Evolutionary conservation across 2,888 invertebrate genomes (phyloP).

Genomic region (Lathronympha strigana): DNA sequence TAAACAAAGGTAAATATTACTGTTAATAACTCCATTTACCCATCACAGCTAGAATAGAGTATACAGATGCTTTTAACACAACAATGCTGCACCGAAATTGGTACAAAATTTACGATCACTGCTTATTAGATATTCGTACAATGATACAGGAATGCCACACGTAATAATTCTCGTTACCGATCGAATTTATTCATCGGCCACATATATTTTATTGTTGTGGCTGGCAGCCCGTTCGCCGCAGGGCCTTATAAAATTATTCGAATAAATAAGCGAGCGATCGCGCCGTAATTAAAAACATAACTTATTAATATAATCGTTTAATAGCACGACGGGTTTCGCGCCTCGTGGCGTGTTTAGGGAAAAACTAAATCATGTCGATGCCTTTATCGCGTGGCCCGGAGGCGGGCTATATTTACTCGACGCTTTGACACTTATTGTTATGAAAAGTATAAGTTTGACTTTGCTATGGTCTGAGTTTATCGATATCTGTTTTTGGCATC

Average conservation of each 20-base stretch:
- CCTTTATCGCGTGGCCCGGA: conserved; percentile 20
- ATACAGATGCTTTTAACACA: too few species aligned
- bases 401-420: conserved; percentile 26
- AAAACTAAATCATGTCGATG: conserved; percentile 34
- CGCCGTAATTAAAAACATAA: conserved; percentile 82
- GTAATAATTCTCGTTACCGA: conserved; percentile 78
- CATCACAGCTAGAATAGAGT: too few species aligned
- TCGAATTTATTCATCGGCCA: conserved; percentile 79
- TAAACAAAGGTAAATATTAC: too few species aligned
- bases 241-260: conserved; percentile 82
- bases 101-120: too few species aligned
- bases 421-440: conserved; percentile 27
- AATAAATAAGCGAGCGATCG: conserved; percentile 79
- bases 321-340: conserved; percentile 79
- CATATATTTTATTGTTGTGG: conserved; percentile 77
- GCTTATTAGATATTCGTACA: conserved; percentile 59
- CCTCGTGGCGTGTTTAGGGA: conserved; percentile 54
- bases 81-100: too few species aligned
- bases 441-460: conserved; percentile 16
- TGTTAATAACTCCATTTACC: too few species aligned
- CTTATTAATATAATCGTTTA: conserved; percentile 83
- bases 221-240: conserved; percentile 67
- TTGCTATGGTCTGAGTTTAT: not conserved
- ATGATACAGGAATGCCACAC: conserved; percentile 68
- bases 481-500: not conserved